These are phyloP conservation scores for Torymus texanus DNA, from an alignment of 2,888 invertebrate species.

Conservation along the genomic window DNA sequence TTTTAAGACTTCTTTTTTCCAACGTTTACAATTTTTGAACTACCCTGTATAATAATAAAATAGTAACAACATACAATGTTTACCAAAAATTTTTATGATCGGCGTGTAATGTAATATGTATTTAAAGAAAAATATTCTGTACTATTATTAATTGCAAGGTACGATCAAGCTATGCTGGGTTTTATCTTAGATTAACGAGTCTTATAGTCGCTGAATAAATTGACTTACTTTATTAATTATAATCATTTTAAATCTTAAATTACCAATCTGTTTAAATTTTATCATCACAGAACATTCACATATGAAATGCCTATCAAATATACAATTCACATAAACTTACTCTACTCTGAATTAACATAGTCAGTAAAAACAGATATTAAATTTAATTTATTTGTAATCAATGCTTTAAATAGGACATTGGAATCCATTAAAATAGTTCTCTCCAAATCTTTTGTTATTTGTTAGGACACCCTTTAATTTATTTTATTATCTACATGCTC, in stretches of 20 bases:
- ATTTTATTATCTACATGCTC: too few species aligned
- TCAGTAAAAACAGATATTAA: too few species aligned
- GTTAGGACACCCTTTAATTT: too few species aligned
- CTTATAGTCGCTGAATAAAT: slow-evolving; percentile 42
- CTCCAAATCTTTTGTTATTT: too few species aligned
- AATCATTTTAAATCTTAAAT: slow-evolving; percentile 41
- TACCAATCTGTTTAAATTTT: slow-evolving; percentile 46
- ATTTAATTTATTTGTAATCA: too few species aligned
- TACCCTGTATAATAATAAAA: slow-evolving; percentile 59
- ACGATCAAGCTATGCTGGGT: slow-evolving; percentile 61
- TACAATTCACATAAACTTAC: slow-evolving; percentile 21
- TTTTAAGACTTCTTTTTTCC: slow-evolving; percentile 29
- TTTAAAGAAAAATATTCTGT: slow-evolving; percentile 53
- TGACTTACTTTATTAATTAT: slow-evolving; percentile 46
- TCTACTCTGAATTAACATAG: too few species aligned
- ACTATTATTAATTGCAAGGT: slow-evolving; percentile 55
- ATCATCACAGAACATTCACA: slow-evolving; percentile 53
- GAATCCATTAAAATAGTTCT: too few species aligned
- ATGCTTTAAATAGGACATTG: too few species aligned
- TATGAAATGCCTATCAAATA: slow-evolving; percentile 26
- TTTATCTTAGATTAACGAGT: slow-evolving; percentile 45
- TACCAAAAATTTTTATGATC: slow-evolving; percentile 57
- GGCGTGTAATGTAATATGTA: slow-evolving; percentile 39
- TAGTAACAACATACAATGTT: slow-evolving; percentile 61
- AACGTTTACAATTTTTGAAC: slow-evolving; percentile 41